Evolutionary conservation across 1,140 invertebrate genomes (phyloP).

Genomic region (Capitella teleta): DNA sequence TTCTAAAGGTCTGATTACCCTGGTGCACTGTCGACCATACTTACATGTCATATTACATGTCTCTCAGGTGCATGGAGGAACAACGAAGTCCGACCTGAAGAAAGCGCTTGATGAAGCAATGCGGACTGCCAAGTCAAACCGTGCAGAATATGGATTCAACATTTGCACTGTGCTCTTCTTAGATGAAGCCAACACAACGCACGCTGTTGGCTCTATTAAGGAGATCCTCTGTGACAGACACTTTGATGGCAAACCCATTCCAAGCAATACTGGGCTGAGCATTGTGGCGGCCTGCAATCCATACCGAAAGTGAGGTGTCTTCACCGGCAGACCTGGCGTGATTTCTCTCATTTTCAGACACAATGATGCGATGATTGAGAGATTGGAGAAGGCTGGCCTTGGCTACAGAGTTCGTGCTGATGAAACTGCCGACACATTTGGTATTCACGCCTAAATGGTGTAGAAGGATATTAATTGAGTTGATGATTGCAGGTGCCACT

Average conservation of each 20-base stretch:
- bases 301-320: constrained; percentile 27
- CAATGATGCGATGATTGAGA: constrained; percentile 26
- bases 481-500: constrained; percentile 18
- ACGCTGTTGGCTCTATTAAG: constrained; percentile 32
- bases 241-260: constrained; percentile 21
- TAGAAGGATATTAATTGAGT: too few species aligned
- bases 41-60: too few species aligned
- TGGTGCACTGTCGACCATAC: too few species aligned
- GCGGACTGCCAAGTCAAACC: constrained; percentile 20
- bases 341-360: constrained; percentile 18
- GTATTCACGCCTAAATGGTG: constrained; percentile 14
- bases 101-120: constrained; percentile 24
- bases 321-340: background rate
- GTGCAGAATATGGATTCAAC: constrained; percentile 10
- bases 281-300: constrained; percentile 38
- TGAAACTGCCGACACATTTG: constrained; percentile 25
- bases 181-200: constrained; percentile 38
- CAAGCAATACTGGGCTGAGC: constrained; percentile 20
- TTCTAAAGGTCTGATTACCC: constrained; percentile 34
- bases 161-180: constrained; percentile 36
- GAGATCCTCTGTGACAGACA: constrained; percentile 34
- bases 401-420: constrained; percentile 28
- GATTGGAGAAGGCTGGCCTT: constrained; percentile 30
- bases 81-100: constrained; percentile 22
- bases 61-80: constrained; percentile 39